These are phyloP conservation scores for Furcifer pardalis DNA, from an alignment of 2,797 vertebrate genomes.

Conservation along the genomic window DNA sequence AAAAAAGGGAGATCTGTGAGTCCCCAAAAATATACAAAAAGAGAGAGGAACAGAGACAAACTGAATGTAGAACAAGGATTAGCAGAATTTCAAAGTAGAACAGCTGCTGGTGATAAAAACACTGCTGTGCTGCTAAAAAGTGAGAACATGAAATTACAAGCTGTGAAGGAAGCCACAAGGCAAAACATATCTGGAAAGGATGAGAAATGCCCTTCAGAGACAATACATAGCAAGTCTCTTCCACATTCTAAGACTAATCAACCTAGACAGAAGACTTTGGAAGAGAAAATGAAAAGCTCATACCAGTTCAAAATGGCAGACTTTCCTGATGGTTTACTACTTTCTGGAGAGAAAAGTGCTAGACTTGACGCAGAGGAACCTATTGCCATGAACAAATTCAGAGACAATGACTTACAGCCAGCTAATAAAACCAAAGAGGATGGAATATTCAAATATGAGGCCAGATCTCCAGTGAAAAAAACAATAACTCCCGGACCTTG, in stretches of 20 bases:
- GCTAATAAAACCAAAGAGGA: slow-evolving; percentile 74
- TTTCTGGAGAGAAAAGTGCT: slow-evolving; percentile 62
- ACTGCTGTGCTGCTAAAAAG: slow-evolving; percentile 39
- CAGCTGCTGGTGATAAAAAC: slow-evolving; percentile 27
- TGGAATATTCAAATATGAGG: slow-evolving; percentile 67
- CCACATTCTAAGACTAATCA: slow-evolving; percentile 60
- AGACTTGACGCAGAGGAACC: slow-evolving; percentile 67
- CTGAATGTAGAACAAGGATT: slow-evolving; percentile 21
- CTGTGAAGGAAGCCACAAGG: slow-evolving; percentile 65
- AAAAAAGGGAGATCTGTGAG: slow-evolving; percentile 73
- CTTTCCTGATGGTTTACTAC: slow-evolving; percentile 54
- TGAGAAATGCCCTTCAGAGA: slow-evolving; percentile 63
- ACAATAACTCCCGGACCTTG: slow-evolving; percentile 92
- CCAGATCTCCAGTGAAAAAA: slow-evolving; percentile 75
- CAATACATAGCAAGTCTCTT: slow-evolving; percentile 23
- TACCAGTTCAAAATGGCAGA: slow-evolving; percentile 62
- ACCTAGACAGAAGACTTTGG: slow-evolving; percentile 64
- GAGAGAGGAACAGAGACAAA: slow-evolving; percentile 57
- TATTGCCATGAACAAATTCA: slow-evolving; percentile 51
- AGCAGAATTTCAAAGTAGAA: slow-evolving; percentile 64
- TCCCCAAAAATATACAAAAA: slow-evolving; percentile 78
- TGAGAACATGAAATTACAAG: slow-evolving; percentile 62
- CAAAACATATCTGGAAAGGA: slow-evolving; percentile 62
- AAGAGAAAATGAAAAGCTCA: slow-evolving; percentile 61
- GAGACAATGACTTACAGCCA: slow-evolving; percentile 65